Evolutionary conservation across 2,113 vertebrate species (phyloP), one percentile per base, ranked within the genome.

Genomic region (Nothobranchius kuhntae): DNA sequence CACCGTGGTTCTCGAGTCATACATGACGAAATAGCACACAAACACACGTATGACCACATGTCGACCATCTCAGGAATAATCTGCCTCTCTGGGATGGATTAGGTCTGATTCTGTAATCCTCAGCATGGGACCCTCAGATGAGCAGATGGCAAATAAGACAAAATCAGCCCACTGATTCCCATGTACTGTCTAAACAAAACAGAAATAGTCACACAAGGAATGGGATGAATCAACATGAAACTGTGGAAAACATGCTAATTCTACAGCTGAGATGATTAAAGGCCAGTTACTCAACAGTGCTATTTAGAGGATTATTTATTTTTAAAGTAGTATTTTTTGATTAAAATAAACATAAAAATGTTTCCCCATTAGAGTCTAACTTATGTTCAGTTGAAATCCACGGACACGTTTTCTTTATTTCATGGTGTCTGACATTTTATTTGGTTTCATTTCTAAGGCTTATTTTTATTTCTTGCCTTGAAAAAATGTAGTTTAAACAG

Each of bases 141-240:
- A 89, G 53, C 90, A 91, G 90, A 91, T 91, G 90, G 90, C 71
- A 84, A 81, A 80, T 79, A 81, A 85, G 82, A 88, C 68, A 83
- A 80, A 89, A 89, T 78, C 77, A 63, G 57, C 13, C 10, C 73
- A 77, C 40, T 86, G 85, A 84, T 86, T 87, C 87, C 82, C 68
- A 68, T 84, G 67, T 14, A 13, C 70, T 48, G 21, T 62, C 36
- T 64, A 53, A 70, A 67, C 38, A 40, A 74, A 83, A 12, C 10
- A 75, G 78, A 73, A 46, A 13, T n/a, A 60, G 54, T 47, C 40
- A 60, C 64, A 75, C 71, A 80, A 69, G 9, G 44, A 68, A 44
- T 10, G 65, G 42, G 53, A 75, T 79, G 11, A 60, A 42, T 17
- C 13, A 57, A 46, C 53, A 48, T 63, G 1, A 24, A 57, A 7